Percentiles rank a stretch among this genome's conserved stretches.
These are phyloP conservation scores for Oreochromis tanganicae DNA, from an alignment of 2,113 vertebrate species.

Conservation along the genomic window DNA sequence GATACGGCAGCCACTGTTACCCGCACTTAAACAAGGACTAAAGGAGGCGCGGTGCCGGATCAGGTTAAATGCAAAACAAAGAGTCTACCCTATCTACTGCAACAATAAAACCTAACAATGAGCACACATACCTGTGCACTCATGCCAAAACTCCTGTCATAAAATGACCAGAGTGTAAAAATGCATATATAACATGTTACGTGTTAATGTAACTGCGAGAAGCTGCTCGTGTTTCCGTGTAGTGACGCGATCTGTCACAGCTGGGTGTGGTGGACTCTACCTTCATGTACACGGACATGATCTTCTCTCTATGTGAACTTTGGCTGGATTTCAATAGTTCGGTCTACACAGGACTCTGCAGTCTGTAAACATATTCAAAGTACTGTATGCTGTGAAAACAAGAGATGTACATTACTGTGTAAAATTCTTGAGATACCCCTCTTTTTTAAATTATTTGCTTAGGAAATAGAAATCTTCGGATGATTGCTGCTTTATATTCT, in stretches of 20 bases:
- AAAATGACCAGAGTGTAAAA: background rate
- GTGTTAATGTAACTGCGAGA: background rate
- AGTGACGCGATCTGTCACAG: conserved; percentile 14
- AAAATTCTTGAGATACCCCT: background rate
- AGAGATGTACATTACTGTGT: background rate
- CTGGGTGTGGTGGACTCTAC: background rate
- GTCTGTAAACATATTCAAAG: background rate
- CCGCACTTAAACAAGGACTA: background rate
- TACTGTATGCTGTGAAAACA: background rate
- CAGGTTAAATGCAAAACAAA: background rate
- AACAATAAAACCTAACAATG: background rate
- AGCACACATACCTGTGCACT: background rate
- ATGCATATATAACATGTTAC: background rate
- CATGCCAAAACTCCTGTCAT: background rate
- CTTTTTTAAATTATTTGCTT: background rate
- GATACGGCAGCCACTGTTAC: background rate
- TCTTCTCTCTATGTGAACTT: background rate
- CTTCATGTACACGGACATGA: background rate
- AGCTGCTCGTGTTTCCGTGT: conserved; percentile 13
- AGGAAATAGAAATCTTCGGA: background rate
- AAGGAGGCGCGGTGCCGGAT: background rate
- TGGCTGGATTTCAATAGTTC: background rate
- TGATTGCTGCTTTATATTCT: background rate
- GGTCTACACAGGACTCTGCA: background rate
- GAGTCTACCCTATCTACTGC: background rate